Percentiles rank a stretch among this genome's conserved stretches.
Conservation (phyloP, 2,888 invertebrate species). For the Chrysolina oricalcia region DNA sequence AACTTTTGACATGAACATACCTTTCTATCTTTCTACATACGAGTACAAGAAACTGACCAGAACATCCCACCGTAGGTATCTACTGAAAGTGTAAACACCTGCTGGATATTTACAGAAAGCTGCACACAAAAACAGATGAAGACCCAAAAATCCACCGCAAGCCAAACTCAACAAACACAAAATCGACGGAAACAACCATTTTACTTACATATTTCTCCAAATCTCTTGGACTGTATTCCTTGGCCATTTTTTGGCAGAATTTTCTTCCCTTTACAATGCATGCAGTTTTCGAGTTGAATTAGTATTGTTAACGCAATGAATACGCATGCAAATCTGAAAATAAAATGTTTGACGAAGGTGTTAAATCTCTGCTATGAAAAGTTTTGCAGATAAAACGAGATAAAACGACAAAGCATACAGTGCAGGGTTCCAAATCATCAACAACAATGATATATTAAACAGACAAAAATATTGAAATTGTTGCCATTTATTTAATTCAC, state of each 20-base stretch:
- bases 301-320: constrained; percentile 51
- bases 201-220: constrained; percentile 68
- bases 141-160: constrained; percentile 30
- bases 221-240: constrained; percentile 63
- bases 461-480: no score
- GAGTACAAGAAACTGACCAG: neutral
- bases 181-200: constrained; percentile 55
- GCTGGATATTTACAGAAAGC: constrained; percentile 5
- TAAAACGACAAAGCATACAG: constrained; percentile 17
- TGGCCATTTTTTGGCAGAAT: constrained; percentile 58
- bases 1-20: no score
- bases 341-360: constrained; percentile 52
- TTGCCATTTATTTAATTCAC: no score
- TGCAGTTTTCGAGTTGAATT: constrained; percentile 49
- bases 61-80: neutral
- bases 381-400: constrained; percentile 33
- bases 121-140: neutral
- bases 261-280: constrained; percentile 53
- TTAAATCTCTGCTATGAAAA: constrained; percentile 38
- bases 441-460: no score
- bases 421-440: neutral
- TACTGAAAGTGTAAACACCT: neutral
- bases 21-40: neutral
- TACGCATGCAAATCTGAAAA: constrained; percentile 68
- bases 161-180: constrained; percentile 35